Evolutionary conservation across 2,113 vertebrate species (phyloP), one percentile per base, ranked within the genome.

Genomic region (Mobula birostris): DNA sequence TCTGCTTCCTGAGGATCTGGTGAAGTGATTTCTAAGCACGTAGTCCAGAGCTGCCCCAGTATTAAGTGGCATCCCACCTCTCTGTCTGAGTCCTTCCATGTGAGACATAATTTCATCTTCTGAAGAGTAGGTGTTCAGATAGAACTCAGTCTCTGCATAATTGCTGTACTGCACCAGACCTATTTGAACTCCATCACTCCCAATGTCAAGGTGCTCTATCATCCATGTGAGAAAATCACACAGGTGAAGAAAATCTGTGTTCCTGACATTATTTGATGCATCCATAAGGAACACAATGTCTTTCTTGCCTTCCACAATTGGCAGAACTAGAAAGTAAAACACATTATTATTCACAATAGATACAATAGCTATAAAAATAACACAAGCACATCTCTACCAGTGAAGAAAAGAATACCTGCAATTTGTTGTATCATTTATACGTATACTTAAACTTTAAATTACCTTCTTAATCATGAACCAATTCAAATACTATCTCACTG

Each of bases 251-350:
- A 98, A 97, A 82, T 94, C 83, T 40, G 78, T 0, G 94, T 94
- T 96, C 72, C 98, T 98, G 97, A 99, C 95, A 74, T 96, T 95
- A 15, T 97, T 95, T 5, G 97, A 97, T 95, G 97, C 97, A 96
- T 99, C 99, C 95, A 99, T 95, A 76, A 99, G 98, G 97, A 99
- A 99, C 96, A 99, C 97, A 94, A 99, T 96, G 96, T 99, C 99
- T 96, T n/a, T 32, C 61, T 68, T 68, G 85, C 61, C 63, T 29
- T 17, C 11, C 17, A 5, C 0, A 66, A 66, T 90, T 21, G 85
- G 61, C 15, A 68, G 32, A 66, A 63, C 85, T 90, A 58, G 29
- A 68, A 90, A 90, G n/a, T 19, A 90, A 90, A 32, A 90, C 29
- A n/a, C 14, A 90, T 7, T 32, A 29, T 90, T 32, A n/a, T 66